Percentiles rank a stretch among this genome's conserved stretches.
phyloP scores from a whole-genome alignment of 2,113 vertebrate genomes.

The Malaclemys terrapin region DNA sequence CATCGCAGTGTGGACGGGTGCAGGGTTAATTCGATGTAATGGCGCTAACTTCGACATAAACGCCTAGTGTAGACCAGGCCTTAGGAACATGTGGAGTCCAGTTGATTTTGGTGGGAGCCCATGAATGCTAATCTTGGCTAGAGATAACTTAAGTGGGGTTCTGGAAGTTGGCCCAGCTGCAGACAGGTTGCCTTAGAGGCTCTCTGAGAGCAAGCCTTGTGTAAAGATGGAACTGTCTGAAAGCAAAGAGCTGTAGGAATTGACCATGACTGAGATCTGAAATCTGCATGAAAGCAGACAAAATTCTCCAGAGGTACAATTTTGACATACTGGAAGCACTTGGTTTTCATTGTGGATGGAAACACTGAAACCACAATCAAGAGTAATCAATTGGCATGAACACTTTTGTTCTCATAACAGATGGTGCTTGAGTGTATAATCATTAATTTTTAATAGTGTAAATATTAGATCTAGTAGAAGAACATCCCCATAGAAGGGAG shows the following conservation, averaged over 20 bases:
- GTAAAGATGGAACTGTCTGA: background rate
- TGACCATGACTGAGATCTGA: background rate
- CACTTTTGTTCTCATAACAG: background rate
- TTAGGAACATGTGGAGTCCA: background rate
- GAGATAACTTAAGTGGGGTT: background rate
- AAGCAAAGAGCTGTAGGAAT: background rate
- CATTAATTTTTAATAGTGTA: conserved; percentile 11
- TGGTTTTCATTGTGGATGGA: background rate
- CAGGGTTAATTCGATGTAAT: too few relatives aligned
- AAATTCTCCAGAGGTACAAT: background rate
- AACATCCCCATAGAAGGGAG: background rate
- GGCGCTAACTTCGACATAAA: too few relatives aligned
- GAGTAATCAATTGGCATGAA: background rate
- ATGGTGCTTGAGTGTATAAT: background rate
- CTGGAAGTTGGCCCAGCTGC: background rate
- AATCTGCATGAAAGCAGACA: background rate
- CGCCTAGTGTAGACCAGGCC: too few relatives aligned
- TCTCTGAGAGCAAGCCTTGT: background rate
- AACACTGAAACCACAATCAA: background rate
- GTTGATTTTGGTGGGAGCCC: background rate
- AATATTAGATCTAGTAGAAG: background rate
- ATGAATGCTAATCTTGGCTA: background rate
- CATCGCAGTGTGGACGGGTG: too few relatives aligned
- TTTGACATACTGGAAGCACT: background rate
- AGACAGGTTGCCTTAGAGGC: background rate